Percentiles rank a stretch among this genome's conserved stretches.
These are phyloP conservation scores for Cydia splendana DNA, from an alignment of 1,140 invertebrate species.

Conservation along the genomic window DNA sequence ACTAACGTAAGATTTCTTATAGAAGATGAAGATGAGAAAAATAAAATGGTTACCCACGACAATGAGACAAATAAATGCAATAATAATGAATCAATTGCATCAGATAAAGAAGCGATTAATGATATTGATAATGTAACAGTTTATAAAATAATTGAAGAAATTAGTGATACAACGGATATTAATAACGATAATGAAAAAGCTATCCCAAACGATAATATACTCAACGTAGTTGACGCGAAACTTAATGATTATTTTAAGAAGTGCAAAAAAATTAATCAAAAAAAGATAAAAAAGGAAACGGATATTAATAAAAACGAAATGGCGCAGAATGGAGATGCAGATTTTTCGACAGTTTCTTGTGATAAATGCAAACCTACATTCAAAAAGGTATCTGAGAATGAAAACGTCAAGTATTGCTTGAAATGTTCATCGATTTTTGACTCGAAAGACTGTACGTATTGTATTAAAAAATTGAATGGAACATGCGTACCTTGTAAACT, in stretches of 20 bases:
- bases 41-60: not conserved
- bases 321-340: not conserved
- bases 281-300: slow-evolving; percentile 13
- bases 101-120: slow-evolving; percentile 35
- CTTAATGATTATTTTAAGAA: slow-evolving; percentile 41
- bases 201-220: not conserved
- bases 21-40: slow-evolving; percentile 34
- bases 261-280: slow-evolving; percentile 36
- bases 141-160: slow-evolving; percentile 48
- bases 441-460: slow-evolving; percentile 46
- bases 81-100: slow-evolving; percentile 34
- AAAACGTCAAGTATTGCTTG: slow-evolving; percentile 52
- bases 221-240: slow-evolving; percentile 18
- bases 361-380: slow-evolving; percentile 34
- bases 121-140: slow-evolving; percentile 52
- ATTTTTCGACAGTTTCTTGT: not conserved
- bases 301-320: slow-evolving; percentile 17
- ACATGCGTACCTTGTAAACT: not conserved
- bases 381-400: slow-evolving; percentile 43
- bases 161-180: slow-evolving; percentile 37
- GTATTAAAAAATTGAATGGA: slow-evolving; percentile 34
- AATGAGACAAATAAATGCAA: slow-evolving; percentile 3
- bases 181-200: slow-evolving; percentile 36
- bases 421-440: slow-evolving; percentile 56
- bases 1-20: slow-evolving; percentile 37